A percentile compares a stretch with the other conserved stretches of the same genome.
phyloP scores from a whole-genome alignment of 2,888 invertebrate species.

The Lasioglossum leucozonium region DNA sequence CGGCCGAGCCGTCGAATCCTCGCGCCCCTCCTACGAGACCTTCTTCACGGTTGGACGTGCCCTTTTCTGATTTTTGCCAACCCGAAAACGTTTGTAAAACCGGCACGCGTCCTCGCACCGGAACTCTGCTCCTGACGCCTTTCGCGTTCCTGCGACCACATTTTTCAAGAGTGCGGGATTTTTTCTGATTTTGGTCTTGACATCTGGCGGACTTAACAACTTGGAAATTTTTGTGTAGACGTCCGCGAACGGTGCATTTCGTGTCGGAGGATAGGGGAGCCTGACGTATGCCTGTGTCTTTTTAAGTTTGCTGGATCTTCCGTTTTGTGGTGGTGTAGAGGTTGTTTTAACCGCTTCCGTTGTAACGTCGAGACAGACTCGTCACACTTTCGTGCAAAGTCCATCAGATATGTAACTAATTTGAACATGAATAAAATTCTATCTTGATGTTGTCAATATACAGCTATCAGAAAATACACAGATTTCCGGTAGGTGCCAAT shows the following conservation, averaged over 20 bases:
- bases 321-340: neutral
- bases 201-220: neutral
- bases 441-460: neutral
- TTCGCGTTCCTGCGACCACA: neutral
- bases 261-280: neutral
- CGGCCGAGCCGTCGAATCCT: conserved; percentile 1
- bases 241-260: neutral
- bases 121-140: conserved; percentile 3
- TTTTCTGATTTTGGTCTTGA: neutral
- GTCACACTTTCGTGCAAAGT: neutral
- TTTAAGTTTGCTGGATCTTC: too few relatives aligned
- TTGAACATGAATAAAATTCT: neutral
- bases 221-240: neutral
- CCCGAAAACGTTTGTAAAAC: conserved; percentile 9
- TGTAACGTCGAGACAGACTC: too few relatives aligned
- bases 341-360: neutral
- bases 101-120: conserved; percentile 12
- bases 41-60: conserved; percentile 53
- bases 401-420: neutral
- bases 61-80: conserved; percentile 10
- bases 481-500: neutral
- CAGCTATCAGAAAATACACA: neutral
- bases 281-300: neutral
- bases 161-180: neutral
- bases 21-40: conserved; percentile 2